phyloP scores from a whole-genome alignment of 2,888 invertebrate species.

The Andrena bucephala region DNA sequence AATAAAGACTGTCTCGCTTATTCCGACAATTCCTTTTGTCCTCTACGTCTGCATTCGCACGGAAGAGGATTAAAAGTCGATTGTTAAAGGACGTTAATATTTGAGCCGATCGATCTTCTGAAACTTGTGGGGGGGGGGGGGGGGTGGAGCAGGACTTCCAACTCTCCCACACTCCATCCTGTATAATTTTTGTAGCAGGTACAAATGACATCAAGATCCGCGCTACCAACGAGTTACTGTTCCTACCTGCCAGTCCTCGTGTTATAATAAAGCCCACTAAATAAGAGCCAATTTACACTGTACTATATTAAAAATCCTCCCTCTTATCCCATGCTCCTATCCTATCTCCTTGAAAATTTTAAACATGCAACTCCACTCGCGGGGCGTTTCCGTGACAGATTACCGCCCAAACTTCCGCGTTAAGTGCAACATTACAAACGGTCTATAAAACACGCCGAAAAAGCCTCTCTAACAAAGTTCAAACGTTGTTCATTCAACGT shows the following conservation, averaged over 20 bases:
- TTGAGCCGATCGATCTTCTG: constrained; percentile 31
- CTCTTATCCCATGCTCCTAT: not conserved
- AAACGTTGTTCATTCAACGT: constrained; percentile 2
- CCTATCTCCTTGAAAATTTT: constrained; percentile 17
- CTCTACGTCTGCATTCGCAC: constrained; percentile 41
- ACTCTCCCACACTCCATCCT: too few species aligned
- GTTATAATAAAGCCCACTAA: too few species aligned
- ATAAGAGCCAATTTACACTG: not conserved
- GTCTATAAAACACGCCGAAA: not conserved
- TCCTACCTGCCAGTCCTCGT: too few species aligned
- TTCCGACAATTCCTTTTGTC: constrained; percentile 67
- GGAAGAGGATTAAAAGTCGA: constrained; percentile 65
- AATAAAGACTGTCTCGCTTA: constrained; percentile 68
- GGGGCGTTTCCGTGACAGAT: constrained; percentile 27
- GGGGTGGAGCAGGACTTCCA: too few species aligned
- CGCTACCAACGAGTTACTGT: too few species aligned
- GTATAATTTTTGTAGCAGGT: too few species aligned
- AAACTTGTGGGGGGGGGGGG: not conserved
- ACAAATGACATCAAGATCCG: too few species aligned
- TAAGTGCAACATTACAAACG: constrained; percentile 45
- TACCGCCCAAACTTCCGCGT: constrained; percentile 19
- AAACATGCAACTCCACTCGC: not conserved
- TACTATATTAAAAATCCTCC: not conserved
- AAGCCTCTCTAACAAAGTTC: constrained; percentile 13
- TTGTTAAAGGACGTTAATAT: constrained; percentile 26